Percentiles rank a stretch among this genome's conserved stretches.
Conservation (phyloP, 1,140 invertebrate species). For the Drosophila asahinai region DNA sequence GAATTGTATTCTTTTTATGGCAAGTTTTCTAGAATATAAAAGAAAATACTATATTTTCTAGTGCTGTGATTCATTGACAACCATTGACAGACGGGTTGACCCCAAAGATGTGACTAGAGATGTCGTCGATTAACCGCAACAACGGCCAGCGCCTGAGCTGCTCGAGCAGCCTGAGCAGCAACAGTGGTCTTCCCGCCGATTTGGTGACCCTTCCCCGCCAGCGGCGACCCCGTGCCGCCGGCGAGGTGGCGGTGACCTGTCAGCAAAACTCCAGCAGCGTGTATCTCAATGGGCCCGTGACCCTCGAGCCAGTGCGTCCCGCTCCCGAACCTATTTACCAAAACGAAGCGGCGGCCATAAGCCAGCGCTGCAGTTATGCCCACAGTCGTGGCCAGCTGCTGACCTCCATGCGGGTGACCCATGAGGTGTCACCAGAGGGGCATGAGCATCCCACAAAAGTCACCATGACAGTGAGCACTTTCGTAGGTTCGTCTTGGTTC, state of each 20-base stretch:
- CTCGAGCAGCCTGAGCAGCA: conserved; percentile 56
- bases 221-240: conserved; percentile 77
- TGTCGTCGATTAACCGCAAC: conserved; percentile 40
- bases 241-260: conserved; percentile 79
- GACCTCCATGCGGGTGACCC: conserved; percentile 58
- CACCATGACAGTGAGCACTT: conserved; percentile 74
- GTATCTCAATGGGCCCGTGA: conserved; percentile 68
- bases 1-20: not conserved
- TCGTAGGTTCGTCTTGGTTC: conserved; percentile 72
- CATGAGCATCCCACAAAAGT: conserved; percentile 26
- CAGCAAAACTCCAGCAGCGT: conserved; percentile 61
- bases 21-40: not conserved
- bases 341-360: conserved; percentile 69
- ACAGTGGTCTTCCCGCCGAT: conserved; percentile 38
- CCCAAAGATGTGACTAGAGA: conserved; percentile 47
- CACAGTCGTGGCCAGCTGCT: conserved; percentile 25
- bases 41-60: conserved; percentile 7
- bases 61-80: conserved; percentile 21
- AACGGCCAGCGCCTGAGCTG: conserved; percentile 54
- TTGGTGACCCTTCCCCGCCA: conserved; percentile 76
- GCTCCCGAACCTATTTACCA: conserved; percentile 73
- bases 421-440: conserved; percentile 30
- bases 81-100: conserved; percentile 24
- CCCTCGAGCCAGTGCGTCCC: conserved; percentile 23
- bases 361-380: conserved; percentile 41